Evolutionary conservation across 2,113 vertebrate species (phyloP).

Genomic region (Numenius arquata): DNA sequence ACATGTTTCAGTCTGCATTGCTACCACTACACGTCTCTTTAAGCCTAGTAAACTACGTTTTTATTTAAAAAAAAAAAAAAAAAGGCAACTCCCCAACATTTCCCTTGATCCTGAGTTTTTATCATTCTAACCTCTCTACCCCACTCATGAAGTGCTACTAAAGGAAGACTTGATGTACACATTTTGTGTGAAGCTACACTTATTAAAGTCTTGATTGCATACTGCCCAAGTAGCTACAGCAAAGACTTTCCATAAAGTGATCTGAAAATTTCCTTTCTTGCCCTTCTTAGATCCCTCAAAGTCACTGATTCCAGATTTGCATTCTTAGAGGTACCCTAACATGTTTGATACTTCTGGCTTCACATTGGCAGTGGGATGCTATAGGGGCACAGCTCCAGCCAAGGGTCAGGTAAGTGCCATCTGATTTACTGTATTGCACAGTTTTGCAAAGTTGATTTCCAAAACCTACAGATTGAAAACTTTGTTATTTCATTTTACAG

Average conservation of each 20-base stretch:
- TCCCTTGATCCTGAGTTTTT: neutral
- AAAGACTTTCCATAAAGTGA: conserved; percentile 4
- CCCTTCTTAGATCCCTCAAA: conserved; percentile 58
- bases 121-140: neutral
- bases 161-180: neutral
- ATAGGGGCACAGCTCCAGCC: conserved; percentile 43
- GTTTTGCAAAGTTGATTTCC: conserved; percentile 64
- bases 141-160: neutral
- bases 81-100: neutral
- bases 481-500: neutral
- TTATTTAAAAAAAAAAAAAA: neutral
- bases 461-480: neutral
- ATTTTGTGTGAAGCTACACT: neutral
- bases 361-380: conserved; percentile 37
- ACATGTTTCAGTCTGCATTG: neutral
- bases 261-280: conserved; percentile 63
- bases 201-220: neutral
- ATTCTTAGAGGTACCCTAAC: conserved; percentile 61
- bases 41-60: neutral
- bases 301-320: conserved; percentile 56
- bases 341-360: conserved; percentile 36
- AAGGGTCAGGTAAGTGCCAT: conserved; percentile 63
- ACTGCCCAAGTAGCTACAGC: neutral
- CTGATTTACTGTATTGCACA: conserved; percentile 60
- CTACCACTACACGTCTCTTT: neutral